These are phyloP conservation scores for Scelioninae gen. 2 DNA, from an alignment of 2,888 invertebrate genomes.

Conservation along the genomic window DNA sequence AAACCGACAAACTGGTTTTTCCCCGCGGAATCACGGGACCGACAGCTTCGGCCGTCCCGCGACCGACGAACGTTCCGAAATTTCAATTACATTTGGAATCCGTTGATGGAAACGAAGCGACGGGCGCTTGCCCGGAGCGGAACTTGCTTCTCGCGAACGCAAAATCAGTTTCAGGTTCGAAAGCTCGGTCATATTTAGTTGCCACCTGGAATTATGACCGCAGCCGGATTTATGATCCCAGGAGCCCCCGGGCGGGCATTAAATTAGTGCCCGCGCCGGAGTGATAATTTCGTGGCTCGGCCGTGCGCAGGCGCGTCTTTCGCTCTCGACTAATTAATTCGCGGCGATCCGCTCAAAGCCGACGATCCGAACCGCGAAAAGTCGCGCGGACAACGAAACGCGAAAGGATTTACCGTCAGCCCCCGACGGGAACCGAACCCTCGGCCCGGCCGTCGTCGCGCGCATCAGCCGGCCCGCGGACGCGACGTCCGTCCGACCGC, in stretches of 20 bases:
- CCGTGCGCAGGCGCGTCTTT: conserved; percentile 13
- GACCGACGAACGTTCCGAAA: too few relatives aligned
- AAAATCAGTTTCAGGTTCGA: conserved; percentile 31
- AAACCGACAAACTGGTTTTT: too few relatives aligned
- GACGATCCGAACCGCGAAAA: background rate
- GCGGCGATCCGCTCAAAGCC: background rate
- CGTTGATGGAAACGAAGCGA: too few relatives aligned
- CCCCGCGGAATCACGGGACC: too few relatives aligned
- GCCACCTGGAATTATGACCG: conserved; percentile 46
- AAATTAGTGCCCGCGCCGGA: conserved; percentile 45
- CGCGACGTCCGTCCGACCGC: background rate
- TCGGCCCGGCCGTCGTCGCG: conserved; percentile 36
- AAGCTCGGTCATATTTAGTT: conserved; percentile 35
- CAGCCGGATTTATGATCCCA: conserved; percentile 38
- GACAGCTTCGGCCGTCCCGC: too few relatives aligned
- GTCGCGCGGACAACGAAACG: too few relatives aligned
- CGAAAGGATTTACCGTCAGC: too few relatives aligned
- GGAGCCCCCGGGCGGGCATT: conserved; percentile 40
- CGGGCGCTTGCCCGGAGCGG: conserved; percentile 31
- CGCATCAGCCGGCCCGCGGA: too few relatives aligned
- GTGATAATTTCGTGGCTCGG: conserved; percentile 37
- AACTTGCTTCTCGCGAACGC: conserved; percentile 25
- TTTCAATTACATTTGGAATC: too few relatives aligned
- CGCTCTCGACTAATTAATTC: conserved; percentile 33
- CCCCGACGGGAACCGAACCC: conserved; percentile 33